Conservation (phyloP, 2,797 vertebrate genomes). For the Erithacus rubecula region DNA sequence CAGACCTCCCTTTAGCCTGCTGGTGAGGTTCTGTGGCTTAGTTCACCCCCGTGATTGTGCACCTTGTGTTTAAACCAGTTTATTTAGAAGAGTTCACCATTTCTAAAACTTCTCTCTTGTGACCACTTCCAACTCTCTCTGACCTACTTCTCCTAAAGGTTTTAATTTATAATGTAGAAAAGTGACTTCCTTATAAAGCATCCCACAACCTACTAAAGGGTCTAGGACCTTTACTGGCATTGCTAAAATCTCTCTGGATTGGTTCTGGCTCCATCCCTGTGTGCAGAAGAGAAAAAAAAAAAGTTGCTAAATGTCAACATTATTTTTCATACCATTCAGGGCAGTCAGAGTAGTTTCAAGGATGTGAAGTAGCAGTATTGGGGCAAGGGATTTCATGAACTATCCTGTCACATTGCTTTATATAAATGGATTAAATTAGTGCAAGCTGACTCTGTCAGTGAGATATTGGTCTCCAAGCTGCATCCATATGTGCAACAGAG, state of each 20-base stretch:
- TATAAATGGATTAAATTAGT: neutral
- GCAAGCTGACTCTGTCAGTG: neutral
- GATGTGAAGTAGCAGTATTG: neutral
- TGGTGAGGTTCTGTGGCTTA: neutral
- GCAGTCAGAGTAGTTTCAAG: neutral
- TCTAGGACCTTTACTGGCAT: neutral
- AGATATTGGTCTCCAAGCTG: neutral
- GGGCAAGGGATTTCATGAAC: neutral
- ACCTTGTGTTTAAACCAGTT: neutral
- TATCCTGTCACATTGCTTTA: neutral
- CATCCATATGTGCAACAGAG: neutral
- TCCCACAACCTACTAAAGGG: neutral
- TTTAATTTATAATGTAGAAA: neutral
- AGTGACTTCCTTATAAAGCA: neutral
- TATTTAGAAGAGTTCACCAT: neutral
- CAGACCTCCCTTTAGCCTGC: neutral
- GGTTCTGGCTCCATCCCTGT: neutral
- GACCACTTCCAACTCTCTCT: neutral
- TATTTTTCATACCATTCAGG: neutral
- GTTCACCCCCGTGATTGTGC: neutral
- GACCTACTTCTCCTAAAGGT: neutral
- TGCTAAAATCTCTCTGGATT: neutral
- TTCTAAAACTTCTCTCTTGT: neutral
- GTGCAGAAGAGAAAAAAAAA: neutral
- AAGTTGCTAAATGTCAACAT: neutral